Evolutionary conservation across 92 coral and sea anemone species (phyloP), one percentile per base, ranked within the genome.

Genomic region (Isaurus tuberculatus): DNA sequence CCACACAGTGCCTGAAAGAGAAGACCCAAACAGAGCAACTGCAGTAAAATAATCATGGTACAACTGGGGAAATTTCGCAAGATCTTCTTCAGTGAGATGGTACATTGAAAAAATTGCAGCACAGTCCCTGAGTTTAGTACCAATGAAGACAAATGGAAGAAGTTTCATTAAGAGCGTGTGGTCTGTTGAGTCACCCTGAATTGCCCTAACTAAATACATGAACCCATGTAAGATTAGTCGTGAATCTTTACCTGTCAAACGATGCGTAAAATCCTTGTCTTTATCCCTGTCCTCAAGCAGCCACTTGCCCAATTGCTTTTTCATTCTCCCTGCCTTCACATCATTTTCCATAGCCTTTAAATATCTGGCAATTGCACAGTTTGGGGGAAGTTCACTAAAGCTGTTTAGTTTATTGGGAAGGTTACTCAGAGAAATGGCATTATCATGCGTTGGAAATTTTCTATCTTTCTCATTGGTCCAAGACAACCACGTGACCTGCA

Each of bases 101-200:
- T 90, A 87, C 90, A 84, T 87, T 15, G 93, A 86, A 63, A 90
- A 90, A 71, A 70, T 58, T 64, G 91, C 75, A 72, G 84, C 89
- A 69, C 85, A 86, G 42, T 90, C 93, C 31, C 89, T 57, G 28
- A 90, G 79, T 19, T 67, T 79, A 46, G 37, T 23, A 31, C 84
- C 91, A 71, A 84, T 72, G 42, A 80, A 91, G 3, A 68, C 90
- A 43, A 71, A 25, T 27, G 66, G 22, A 60, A 91, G 64, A 37
- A 85, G 88, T 29, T 72, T 82, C 26, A 67, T 37, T 0, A 91
- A 4, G 49, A 91, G 61, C 49, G 53, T 58, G 19, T 27, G 42
- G 28, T 88, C 88, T 15, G 11, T 60, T 22, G 32, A 60, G 8
- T 53, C 53, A 64, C 91, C 94, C 78, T 46, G 32, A 22, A 88